Evolutionary conservation across 2,113 vertebrate species (phyloP).

Genomic region (Triplophysa siluroides): DNA sequence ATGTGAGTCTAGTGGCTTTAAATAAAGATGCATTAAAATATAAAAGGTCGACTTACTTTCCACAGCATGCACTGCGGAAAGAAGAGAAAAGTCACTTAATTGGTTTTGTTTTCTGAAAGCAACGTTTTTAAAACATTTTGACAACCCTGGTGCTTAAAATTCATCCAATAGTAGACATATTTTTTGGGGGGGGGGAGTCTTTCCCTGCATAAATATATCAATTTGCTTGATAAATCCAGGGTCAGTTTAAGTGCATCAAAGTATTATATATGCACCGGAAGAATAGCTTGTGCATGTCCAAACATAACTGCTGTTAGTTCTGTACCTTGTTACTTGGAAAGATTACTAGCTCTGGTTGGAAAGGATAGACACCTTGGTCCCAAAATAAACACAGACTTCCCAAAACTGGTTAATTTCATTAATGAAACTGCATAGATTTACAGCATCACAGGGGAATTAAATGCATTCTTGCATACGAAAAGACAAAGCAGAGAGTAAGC

Average conservation of each 20-base stretch:
- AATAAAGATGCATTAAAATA: conserved; percentile 58
- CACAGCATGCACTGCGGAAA: conserved; percentile 93
- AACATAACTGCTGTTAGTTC: conserved; percentile 16
- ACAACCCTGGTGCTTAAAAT: conserved; percentile 37
- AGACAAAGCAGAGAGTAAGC: background rate
- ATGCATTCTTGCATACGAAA: background rate
- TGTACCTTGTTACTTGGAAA: conserved; percentile 44
- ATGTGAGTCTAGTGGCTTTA: background rate
- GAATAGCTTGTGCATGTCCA: conserved; percentile 21
- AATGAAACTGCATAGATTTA: background rate
- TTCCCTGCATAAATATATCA: conserved; percentile 10
- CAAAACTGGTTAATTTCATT: background rate
- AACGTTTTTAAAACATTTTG: conserved; percentile 45
- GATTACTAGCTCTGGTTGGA: conserved; percentile 2
- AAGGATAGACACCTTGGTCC: background rate
- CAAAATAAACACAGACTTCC: background rate
- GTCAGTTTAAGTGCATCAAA: background rate
- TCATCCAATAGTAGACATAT: conserved; percentile 17
- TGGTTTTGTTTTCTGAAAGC: conserved; percentile 59
- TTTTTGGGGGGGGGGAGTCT: background rate
- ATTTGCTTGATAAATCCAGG: background rate
- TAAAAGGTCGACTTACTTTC: conserved; percentile 86
- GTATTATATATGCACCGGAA: background rate
- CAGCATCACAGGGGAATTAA: background rate
- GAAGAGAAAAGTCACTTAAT: conserved; percentile 81